Percentiles rank a stretch among this genome's conserved stretches.
Evolutionary conservation across 1,140 invertebrate genomes (phyloP).

Genomic region (Tribolium castaneum): DNA sequence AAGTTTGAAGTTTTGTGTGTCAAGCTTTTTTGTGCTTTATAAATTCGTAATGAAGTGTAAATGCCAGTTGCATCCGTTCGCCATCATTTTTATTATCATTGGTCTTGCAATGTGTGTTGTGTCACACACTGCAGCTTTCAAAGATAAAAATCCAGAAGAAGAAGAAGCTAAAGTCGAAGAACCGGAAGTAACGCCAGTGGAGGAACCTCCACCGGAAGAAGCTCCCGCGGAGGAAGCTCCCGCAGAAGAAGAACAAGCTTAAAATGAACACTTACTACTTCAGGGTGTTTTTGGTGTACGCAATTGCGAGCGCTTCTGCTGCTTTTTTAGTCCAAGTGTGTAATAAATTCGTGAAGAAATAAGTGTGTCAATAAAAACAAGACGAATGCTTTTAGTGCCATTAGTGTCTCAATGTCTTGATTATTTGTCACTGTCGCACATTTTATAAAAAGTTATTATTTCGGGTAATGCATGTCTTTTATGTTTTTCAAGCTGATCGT

Average conservation of each 20-base stretch:
- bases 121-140: not conserved
- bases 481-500: too few species aligned
- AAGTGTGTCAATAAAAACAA: not conserved
- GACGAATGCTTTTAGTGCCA: not conserved
- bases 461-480: too few species aligned
- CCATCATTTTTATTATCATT: not conserved
- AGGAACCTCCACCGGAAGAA: not conserved
- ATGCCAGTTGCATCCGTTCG: not conserved
- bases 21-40: not conserved
- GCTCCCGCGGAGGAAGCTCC: not conserved
- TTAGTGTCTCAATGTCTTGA: not conserved
- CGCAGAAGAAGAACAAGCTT: not conserved
- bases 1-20: not conserved
- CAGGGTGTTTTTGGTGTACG: not conserved
- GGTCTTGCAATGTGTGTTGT: not conserved
- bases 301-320: constrained; percentile 4
- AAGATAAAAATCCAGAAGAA: not conserved
- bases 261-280: constrained; percentile 1
- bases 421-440: not conserved
- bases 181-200: not conserved
- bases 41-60: not conserved
- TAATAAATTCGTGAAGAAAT: constrained; percentile 4
- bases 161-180: not conserved
- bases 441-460: not conserved
- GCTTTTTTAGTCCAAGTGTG: not conserved